Percentiles rank a stretch among this genome's conserved stretches.
Evolutionary conservation across 2,113 vertebrate genomes (phyloP).

Genomic region (Silurus glanis): DNA sequence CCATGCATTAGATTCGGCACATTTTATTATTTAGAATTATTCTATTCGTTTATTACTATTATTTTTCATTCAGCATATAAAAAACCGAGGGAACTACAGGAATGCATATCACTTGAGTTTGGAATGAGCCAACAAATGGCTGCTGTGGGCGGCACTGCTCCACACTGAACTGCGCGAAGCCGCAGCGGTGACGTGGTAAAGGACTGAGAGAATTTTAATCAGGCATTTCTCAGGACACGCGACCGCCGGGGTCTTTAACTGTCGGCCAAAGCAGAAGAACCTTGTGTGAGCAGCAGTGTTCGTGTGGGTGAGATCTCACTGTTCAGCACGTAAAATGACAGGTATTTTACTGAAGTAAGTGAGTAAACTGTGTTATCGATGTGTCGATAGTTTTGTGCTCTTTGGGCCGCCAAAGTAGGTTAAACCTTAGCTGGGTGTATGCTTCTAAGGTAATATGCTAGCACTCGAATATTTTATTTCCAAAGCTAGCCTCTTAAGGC

Average conservation of each 20-base stretch:
- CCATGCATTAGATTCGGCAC: no score
- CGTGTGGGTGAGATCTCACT: neutral
- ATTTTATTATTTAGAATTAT: no score
- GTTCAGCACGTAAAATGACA: slow-evolving; percentile 44
- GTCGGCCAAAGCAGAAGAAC: slow-evolving; percentile 38
- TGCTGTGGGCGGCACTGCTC: neutral
- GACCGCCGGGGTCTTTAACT: slow-evolving; percentile 29
- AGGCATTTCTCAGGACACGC: slow-evolving; percentile 20
- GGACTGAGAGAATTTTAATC: slow-evolving; percentile 19
- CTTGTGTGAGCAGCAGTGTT: slow-evolving; percentile 2
- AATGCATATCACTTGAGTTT: no score
- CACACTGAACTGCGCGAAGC: neutral
- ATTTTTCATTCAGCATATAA: no score
- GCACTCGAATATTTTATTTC: no score
- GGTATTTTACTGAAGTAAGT: slow-evolving; percentile 13
- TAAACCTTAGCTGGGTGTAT: neutral
- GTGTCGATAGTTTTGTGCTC: neutral
- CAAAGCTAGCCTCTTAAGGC: neutral
- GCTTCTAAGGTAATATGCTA: neutral
- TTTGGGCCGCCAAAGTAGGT: neutral
- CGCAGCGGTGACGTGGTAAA: neutral
- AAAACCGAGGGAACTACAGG: no score
- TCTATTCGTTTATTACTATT: no score
- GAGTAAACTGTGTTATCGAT: neutral
- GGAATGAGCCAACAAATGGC: no score